Evolutionary conservation across 2,797 vertebrate genomes (phyloP).

Genomic region (Ptychadena robeensis): DNA sequence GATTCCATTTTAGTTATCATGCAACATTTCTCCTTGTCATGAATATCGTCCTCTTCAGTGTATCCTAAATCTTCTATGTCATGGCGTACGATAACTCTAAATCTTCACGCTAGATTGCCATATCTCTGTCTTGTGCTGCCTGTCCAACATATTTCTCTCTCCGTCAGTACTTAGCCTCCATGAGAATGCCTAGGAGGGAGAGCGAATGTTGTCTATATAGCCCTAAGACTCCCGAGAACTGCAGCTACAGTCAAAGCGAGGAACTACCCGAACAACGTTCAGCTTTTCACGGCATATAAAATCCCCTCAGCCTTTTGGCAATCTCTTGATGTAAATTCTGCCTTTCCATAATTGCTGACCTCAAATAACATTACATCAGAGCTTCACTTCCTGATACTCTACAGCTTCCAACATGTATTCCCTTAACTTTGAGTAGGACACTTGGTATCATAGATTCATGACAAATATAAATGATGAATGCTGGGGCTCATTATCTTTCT

Average conservation of each 20-base stretch:
- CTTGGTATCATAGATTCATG: too few species aligned
- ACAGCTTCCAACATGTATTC: not conserved
- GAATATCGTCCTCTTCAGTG: slow-evolving; percentile 31
- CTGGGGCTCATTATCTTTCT: too few species aligned
- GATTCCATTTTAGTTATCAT: too few species aligned
- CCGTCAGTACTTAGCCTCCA: slow-evolving; percentile 40
- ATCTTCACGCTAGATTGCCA: slow-evolving; percentile 41
- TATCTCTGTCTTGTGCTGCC: slow-evolving; percentile 49
- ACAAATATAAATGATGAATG: too few species aligned
- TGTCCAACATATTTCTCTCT: slow-evolving; percentile 49
- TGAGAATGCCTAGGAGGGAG: slow-evolving; percentile 6
- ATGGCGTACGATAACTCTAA: slow-evolving; percentile 40
- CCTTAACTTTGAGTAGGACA: not conserved
- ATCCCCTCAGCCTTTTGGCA: not conserved
- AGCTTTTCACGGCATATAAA: not conserved
- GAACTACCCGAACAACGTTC: slow-evolving; percentile 11
- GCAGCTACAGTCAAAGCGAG: slow-evolving; percentile 2
- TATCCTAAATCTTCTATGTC: slow-evolving; percentile 47
- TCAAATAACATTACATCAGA: not conserved
- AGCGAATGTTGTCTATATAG: slow-evolving; percentile 34
- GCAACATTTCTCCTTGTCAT: slow-evolving; percentile 32
- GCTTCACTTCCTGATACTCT: not conserved
- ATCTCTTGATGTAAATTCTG: not conserved
- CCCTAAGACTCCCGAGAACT: slow-evolving; percentile 20
- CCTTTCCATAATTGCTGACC: not conserved